Evolutionary conservation across 2,797 vertebrate genomes (phyloP).

Genomic region (Okamejei kenojei): DNA sequence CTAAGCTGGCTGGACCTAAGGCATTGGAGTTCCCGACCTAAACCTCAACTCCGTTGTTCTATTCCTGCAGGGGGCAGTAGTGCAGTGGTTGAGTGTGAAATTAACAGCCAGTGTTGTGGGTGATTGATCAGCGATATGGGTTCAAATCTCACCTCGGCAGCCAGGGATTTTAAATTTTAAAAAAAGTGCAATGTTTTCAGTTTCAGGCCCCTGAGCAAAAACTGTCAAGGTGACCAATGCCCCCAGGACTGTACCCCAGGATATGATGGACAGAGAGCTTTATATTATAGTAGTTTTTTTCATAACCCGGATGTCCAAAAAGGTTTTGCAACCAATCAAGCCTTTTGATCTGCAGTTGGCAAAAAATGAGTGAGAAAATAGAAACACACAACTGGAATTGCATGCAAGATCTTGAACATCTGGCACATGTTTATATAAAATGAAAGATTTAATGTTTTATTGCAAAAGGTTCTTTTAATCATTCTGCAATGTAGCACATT

Average conservation of each 20-base stretch:
- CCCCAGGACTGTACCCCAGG: background rate
- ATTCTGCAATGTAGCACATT: background rate
- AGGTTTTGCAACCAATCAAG: background rate
- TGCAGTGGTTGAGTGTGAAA: too few species aligned
- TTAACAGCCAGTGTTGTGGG: too few species aligned
- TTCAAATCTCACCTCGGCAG: too few species aligned
- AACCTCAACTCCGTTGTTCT: background rate
- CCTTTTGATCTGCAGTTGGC: too few species aligned
- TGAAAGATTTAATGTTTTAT: background rate
- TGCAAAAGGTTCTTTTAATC: background rate
- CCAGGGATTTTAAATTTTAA: too few species aligned
- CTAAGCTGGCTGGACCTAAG: background rate
- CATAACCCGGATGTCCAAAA: background rate
- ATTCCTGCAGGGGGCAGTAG: background rate
- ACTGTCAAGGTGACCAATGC: background rate
- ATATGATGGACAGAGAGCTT: background rate
- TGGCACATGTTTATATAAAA: background rate
- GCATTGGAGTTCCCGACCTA: background rate
- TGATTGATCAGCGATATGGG: too few species aligned
- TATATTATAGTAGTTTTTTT: background rate
- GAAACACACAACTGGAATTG: background rate
- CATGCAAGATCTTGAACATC: background rate
- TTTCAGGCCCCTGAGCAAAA: background rate
- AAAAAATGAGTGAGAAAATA: background rate
- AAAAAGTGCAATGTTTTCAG: too few species aligned